Percentiles rank a stretch among this genome's conserved stretches.
Conservation (phyloP, 2,113 vertebrate species). For the Apodemus speciosus region DNA sequence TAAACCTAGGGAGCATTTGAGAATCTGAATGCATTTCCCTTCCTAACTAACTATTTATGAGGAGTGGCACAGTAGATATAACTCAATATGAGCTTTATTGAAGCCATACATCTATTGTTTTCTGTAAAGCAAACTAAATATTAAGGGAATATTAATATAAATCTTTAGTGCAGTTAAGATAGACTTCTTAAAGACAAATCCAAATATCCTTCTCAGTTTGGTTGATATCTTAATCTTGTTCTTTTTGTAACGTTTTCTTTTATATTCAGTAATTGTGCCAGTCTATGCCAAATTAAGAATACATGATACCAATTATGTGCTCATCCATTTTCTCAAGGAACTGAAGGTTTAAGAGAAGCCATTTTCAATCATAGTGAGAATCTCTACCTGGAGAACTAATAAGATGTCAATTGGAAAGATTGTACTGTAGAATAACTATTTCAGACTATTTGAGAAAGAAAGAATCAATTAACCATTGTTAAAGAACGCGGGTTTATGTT, state of each 20-base stretch:
- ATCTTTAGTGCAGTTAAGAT: neutral
- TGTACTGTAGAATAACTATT: neutral
- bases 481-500: neutral
- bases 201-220: neutral
- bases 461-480: neutral
- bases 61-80: neutral
- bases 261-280: neutral
- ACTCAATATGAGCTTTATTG: conserved; percentile 24
- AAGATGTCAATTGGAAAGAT: neutral
- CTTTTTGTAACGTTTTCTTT: neutral
- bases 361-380: neutral
- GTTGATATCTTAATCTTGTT: neutral
- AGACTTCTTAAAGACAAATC: neutral
- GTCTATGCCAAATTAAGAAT: neutral
- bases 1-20: conserved; percentile 32
- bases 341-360: neutral
- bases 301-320: neutral
- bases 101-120: neutral
- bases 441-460: neutral
- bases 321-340: neutral
- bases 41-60: conserved; percentile 47
- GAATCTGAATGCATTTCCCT: conserved; percentile 45
- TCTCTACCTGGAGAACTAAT: neutral
- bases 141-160: neutral
- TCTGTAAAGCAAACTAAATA: neutral